Conservation (phyloP, 1,140 invertebrate genomes). For the Philaenus spumarius region DNA sequence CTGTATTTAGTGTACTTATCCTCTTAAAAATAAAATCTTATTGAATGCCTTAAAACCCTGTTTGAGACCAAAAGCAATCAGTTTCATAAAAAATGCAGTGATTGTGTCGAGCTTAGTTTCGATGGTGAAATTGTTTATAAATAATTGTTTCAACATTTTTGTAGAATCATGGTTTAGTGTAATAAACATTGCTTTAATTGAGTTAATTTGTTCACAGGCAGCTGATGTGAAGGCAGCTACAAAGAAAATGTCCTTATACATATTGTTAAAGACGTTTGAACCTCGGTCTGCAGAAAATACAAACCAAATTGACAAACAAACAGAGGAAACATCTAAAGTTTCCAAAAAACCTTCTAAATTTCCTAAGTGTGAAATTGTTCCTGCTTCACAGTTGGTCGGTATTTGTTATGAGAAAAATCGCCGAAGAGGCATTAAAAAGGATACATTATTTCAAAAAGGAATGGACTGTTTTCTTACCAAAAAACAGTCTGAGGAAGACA, state of each 20-base stretch:
- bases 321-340: neutral
- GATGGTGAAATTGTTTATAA: no score
- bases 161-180: no score
- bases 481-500: conserved; percentile 27
- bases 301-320: neutral
- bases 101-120: no score
- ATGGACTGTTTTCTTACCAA: conserved; percentile 11
- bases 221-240: conserved; percentile 14
- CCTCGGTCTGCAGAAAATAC: neutral
- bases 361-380: conserved; percentile 11
- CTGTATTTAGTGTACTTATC: no score
- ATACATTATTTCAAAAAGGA: conserved; percentile 32
- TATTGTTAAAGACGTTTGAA: conserved; percentile 11
- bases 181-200: no score
- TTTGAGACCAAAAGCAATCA: no score
- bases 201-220: conserved; percentile 10
- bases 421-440: conserved; percentile 43
- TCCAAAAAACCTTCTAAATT: conserved; percentile 3
- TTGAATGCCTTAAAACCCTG: no score
- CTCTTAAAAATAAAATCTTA: no score
- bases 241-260: conserved; percentile 11
- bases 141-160: no score
- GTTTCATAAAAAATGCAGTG: no score
- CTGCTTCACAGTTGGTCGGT: conserved; percentile 14
- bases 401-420: conserved; percentile 8